Evolutionary conservation across 37 sponge, comb jelly and placozoan species (phyloP).

Genomic region (Haliclona indistincta): DNA sequence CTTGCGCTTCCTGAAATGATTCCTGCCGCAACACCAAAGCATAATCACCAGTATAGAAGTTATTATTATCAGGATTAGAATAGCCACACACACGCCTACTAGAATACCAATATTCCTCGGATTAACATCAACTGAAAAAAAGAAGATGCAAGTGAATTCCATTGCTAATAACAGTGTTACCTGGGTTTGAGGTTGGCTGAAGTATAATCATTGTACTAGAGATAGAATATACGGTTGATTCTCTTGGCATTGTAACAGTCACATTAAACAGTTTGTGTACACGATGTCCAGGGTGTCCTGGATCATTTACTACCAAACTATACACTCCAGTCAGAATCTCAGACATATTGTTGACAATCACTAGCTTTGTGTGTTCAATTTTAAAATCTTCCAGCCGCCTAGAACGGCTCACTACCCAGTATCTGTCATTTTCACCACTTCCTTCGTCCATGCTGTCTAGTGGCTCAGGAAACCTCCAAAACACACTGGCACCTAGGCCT

Average conservation of each 20-base stretch:
- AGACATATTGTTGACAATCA: background rate
- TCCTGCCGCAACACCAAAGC: background rate
- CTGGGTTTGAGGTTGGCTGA: too few relatives aligned
- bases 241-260: too few relatives aligned
- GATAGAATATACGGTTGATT: too few relatives aligned
- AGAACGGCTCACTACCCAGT: background rate
- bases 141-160: too few relatives aligned
- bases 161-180: too few relatives aligned
- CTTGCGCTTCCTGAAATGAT: background rate
- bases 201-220: too few relatives aligned
- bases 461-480: background rate
- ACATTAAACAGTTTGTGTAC: background rate
- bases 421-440: background rate
- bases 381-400: background rate
- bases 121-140: too few relatives aligned
- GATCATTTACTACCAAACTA: slow-evolving; percentile 6
- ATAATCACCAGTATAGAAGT: background rate
- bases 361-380: background rate
- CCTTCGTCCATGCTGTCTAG: background rate
- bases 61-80: background rate
- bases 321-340: background rate
- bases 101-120: background rate
- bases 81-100: background rate
- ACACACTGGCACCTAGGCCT: slow-evolving; percentile 2
- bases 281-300: background rate